phyloP scores from a whole-genome alignment of 2,797 vertebrate species.

The Pseudochirops corinnae region DNA sequence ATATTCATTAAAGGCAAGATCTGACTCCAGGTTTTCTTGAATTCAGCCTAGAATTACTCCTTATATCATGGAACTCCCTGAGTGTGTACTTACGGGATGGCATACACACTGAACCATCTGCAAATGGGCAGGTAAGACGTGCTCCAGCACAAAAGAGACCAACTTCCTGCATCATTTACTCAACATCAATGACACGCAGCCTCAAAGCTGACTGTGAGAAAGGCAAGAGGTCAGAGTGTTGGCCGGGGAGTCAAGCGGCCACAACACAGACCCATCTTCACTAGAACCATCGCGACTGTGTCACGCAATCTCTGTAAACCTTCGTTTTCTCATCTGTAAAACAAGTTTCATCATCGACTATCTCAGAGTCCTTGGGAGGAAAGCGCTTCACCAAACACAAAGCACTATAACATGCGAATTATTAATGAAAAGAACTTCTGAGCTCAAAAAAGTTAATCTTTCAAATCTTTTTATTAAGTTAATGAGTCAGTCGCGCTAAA shows the following conservation, averaged over 20 bases:
- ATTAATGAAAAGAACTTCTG: not conserved
- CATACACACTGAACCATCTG: not conserved
- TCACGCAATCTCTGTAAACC: conserved; percentile 20
- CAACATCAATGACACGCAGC: not conserved
- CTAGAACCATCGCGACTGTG: not conserved
- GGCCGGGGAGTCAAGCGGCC: not conserved
- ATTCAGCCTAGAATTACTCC: not conserved
- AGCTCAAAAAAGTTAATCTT: not conserved
- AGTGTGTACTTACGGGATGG: not conserved
- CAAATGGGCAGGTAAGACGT: not conserved
- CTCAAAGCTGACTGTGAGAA: not conserved
- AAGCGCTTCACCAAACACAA: not conserved
- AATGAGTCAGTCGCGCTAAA: not conserved
- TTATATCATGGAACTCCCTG: not conserved
- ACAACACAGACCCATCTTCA: not conserved
- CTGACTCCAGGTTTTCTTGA: not conserved
- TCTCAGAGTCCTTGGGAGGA: not conserved
- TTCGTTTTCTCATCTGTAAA: conserved; percentile 50
- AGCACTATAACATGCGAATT: not conserved
- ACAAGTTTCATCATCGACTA: not conserved
- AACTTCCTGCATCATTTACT: not conserved
- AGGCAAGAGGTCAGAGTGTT: not conserved
- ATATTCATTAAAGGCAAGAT: not conserved
- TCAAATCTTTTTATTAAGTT: not conserved
- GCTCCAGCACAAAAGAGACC: not conserved